Percentiles rank a stretch among this genome's conserved stretches.
phyloP scores from a whole-genome alignment of 1,140 invertebrate genomes.

The Babylonia areolata region DNA sequence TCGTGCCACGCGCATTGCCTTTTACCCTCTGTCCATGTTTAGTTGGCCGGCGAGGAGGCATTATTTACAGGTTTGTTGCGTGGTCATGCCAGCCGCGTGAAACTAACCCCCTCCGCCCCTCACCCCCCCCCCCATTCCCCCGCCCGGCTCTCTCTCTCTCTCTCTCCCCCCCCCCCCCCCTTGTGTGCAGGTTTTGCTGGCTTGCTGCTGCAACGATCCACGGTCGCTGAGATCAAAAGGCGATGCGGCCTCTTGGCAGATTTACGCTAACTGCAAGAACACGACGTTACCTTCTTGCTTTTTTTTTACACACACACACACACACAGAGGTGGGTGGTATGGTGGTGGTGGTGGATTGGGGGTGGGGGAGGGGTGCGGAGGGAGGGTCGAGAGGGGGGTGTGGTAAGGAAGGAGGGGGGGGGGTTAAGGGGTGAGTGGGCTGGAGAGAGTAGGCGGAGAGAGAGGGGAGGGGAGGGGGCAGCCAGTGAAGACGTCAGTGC shows the following conservation, averaged over 20 bases:
- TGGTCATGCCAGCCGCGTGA: background rate
- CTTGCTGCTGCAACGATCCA: background rate
- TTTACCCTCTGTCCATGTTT: no score
- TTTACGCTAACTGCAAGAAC: background rate
- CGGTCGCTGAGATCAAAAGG: constrained; percentile 26
- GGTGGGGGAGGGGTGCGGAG: background rate
- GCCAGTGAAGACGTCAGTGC: no score
- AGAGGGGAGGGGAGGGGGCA: no score
- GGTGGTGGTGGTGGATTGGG: no score
- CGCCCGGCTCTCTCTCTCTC: no score
- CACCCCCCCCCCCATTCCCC: no score
- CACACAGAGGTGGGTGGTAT: background rate
- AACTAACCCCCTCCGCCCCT: no score
- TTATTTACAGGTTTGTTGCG: constrained; percentile 16
- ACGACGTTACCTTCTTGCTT: no score
- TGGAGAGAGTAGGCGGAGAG: background rate
- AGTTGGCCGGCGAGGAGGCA: background rate
- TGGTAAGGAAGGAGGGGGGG: background rate
- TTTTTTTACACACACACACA: background rate
- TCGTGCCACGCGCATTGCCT: no score
- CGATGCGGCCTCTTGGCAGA: background rate
- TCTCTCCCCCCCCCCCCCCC: no score
- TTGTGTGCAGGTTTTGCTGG: no score
- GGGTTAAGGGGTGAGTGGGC: background rate
- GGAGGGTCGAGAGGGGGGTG: background rate